Conservation (phyloP, 2,888 invertebrate species). For the Netelia inedita region DNA sequence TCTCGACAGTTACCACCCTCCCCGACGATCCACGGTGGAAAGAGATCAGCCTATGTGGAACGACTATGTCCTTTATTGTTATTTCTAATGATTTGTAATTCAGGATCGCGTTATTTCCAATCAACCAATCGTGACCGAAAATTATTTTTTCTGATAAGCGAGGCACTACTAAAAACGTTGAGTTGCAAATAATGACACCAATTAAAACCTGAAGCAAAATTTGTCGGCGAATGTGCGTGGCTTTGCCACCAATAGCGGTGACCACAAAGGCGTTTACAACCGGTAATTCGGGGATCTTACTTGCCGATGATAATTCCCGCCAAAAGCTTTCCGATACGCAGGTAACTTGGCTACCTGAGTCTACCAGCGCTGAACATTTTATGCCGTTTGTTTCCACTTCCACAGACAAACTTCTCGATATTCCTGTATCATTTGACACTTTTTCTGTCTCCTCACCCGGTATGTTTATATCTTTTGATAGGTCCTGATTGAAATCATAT, state of each 20-base stretch:
- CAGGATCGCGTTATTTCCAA: neutral
- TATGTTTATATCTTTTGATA: neutral
- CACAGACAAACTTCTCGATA: conserved; percentile 25
- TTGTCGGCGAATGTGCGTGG: too few species aligned
- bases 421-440: neutral
- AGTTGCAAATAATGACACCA: neutral
- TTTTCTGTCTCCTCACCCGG: neutral
- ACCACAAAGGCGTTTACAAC: too few species aligned
- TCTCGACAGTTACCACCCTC: conserved; percentile 10
- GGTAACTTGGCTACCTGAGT: conserved; percentile 34
- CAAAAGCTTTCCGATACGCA: too few species aligned
- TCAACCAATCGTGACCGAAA: conserved; percentile 26
- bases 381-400: neutral
- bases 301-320: too few species aligned
- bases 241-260: too few species aligned
- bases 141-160: conserved; percentile 8
- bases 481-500: conserved; percentile 31
- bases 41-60: conserved; percentile 10
- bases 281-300: too few species aligned
- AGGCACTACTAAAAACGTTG: conserved; percentile 16
- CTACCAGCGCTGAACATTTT: conserved; percentile 11
- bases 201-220: conserved; percentile 4
- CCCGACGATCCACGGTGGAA: conserved; percentile 31
- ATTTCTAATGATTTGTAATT: conserved; percentile 12
- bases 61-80: neutral